phyloP scores from a whole-genome alignment of 2,888 invertebrate genomes.

The Lepas anatifera region DNA sequence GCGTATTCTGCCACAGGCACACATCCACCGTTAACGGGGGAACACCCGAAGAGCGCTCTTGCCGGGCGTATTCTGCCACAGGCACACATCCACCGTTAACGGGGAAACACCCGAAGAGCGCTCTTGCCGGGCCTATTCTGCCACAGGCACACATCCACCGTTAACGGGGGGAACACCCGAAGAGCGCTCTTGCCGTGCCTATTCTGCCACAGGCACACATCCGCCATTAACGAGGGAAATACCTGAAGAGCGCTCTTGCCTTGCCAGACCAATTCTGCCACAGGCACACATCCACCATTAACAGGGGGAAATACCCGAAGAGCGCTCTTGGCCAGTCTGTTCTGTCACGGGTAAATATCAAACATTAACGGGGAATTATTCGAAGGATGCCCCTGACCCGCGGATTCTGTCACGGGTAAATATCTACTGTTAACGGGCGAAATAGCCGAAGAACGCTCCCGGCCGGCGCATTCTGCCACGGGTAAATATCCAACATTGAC shows the following conservation, averaged over 20 bases:
- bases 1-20: slow-evolving; percentile 12
- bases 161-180: no score
- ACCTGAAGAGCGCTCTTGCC: no score
- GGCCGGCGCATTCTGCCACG: slow-evolving; percentile 5
- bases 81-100: neutral
- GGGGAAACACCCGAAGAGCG: no score
- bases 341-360: slow-evolving; percentile 7
- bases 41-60: neutral
- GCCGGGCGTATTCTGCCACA: slow-evolving; percentile 7
- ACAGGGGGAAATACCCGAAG: no score
- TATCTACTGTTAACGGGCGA: no score
- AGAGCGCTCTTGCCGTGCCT: neutral
- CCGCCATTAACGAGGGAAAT: no score
- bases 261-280: no score
- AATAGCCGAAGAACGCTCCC: neutral
- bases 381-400: no score
- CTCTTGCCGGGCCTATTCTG: neutral
- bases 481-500: neutral
- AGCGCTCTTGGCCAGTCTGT: neutral
- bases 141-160: slow-evolving; percentile 5
- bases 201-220: slow-evolving; percentile 10
- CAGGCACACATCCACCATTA: no score
- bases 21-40: neutral
- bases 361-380: no score
- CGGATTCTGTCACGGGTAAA: no score